Evolutionary conservation across 92 coral and sea anemone genomes (phyloP), one percentile per base, ranked within the genome.

Genomic region (Micromussa lordhowensis): DNA sequence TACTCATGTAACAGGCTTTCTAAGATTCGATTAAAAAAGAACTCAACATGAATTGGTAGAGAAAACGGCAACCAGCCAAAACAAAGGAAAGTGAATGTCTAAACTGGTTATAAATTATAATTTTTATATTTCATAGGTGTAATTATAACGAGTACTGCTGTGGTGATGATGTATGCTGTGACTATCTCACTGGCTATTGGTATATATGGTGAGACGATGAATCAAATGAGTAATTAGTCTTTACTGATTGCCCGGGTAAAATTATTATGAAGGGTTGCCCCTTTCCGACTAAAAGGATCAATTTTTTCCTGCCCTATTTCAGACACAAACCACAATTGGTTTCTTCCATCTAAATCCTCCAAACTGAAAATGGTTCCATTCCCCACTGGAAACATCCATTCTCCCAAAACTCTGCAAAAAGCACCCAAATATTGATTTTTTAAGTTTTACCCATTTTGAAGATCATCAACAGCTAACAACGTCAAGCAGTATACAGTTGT

Each of bases 121-220:
- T 77, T 0, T 24, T 78, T 88, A 35, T 74, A 16, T 22, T 16
- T 40, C 55, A 29, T 80, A 96, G 99, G 98, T 96, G 99, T 28
- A 92, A 91, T 82, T 92, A 83, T 48, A 92, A 94, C 40, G 98
- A 96, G 73, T 95, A 93, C 82, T 96, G 99, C 80, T 96, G 99
- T 90, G 99, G 99, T 11, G 94, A 90, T 79, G 98, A 95, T 61
- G 70, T 93, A 8, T 96, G 99, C 48, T 96, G 99, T 74, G 93
- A 92, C 79, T 93, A 95, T 86, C 78, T 95, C 59, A 93, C 93
- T 34, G 94, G 93, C 2, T 93, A 91, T 93, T 96, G 98, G 99
- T 95, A 93, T 51, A 79, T 94, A 61, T 96, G 99, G 99, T 96
- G 10, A 44, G 51, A 44, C 13, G 0, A 44, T 44, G 61, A 15